These are phyloP conservation scores for Podarcis raffonei DNA, from an alignment of 2,113 vertebrate genomes.

Conservation along the genomic window DNA sequence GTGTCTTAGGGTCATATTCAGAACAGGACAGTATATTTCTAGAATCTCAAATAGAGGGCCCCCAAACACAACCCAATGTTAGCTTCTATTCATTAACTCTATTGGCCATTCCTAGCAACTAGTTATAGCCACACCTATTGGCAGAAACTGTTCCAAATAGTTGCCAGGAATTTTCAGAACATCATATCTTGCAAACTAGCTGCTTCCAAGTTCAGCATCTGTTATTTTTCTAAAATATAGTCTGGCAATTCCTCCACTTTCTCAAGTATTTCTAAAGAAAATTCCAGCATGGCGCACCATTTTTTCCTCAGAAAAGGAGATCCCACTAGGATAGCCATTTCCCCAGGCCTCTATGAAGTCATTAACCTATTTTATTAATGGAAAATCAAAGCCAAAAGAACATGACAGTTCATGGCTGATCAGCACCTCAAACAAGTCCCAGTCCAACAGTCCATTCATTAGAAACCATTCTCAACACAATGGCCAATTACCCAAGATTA, in stretches of 20 bases:
- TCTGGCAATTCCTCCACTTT: slow-evolving; percentile 63
- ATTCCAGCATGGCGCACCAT: slow-evolving; percentile 59
- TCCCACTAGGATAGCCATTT: not conserved
- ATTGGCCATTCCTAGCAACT: slow-evolving; percentile 47
- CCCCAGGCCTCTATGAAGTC: not conserved
- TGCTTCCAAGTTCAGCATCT: slow-evolving; percentile 70
- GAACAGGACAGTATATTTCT: not conserved
- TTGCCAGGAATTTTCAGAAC: slow-evolving; percentile 67
- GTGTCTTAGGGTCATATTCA: slow-evolving; percentile 1
- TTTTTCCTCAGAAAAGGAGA: slow-evolving; percentile 60
- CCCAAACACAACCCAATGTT: not conserved
- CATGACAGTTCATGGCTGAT: not conserved
- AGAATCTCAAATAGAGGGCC: not conserved
- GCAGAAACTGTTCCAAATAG: not conserved
- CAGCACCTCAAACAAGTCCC: not conserved
- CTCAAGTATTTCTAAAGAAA: slow-evolving; percentile 57
- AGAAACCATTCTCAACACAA: slow-evolving; percentile 16
- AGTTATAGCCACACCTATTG: slow-evolving; percentile 64
- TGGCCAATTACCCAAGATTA: slow-evolving; percentile 12
- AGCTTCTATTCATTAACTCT: not conserved
- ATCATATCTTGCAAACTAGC: slow-evolving; percentile 59
- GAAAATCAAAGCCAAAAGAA: not conserved
- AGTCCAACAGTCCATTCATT: not conserved
- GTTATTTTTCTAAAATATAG: slow-evolving; percentile 66
- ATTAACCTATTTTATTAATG: not conserved